phyloP scores from a whole-genome alignment of 2,113 vertebrate species.

The Astatoreochromis straeleni region DNA sequence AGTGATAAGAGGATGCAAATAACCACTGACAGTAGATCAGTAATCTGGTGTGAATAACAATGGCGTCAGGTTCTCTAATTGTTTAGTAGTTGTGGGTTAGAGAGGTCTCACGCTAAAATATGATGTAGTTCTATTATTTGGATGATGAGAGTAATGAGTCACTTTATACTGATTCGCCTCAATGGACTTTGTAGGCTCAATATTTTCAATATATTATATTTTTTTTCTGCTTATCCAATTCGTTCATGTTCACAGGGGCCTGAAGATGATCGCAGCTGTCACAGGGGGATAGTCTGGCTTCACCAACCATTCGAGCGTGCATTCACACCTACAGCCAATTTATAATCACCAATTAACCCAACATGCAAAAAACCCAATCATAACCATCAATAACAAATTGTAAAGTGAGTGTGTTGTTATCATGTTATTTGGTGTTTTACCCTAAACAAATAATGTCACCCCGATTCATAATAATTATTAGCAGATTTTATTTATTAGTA shows the following conservation, averaged over 20 bases:
- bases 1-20: conserved; percentile 49
- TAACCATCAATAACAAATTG: not conserved
- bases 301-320: not conserved
- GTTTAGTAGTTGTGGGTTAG: not conserved
- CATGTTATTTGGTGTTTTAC: not conserved
- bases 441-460: not conserved
- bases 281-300: too few species aligned
- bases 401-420: not conserved
- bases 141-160: not conserved
- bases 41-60: conserved; percentile 7
- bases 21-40: conserved; percentile 13
- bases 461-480: not conserved
- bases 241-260: not conserved
- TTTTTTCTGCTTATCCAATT: not conserved
- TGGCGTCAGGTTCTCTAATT: not conserved
- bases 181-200: not conserved
- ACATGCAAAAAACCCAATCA: not conserved
- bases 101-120: not conserved
- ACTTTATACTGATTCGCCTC: not conserved
- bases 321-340: not conserved
- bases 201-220: not conserved
- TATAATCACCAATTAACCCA: not conserved
- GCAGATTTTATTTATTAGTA: not conserved
- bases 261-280: not conserved
- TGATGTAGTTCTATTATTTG: not conserved